phyloP scores from a whole-genome alignment of 2,888 invertebrate genomes.

The Nephrocerus scutellatus region DNA sequence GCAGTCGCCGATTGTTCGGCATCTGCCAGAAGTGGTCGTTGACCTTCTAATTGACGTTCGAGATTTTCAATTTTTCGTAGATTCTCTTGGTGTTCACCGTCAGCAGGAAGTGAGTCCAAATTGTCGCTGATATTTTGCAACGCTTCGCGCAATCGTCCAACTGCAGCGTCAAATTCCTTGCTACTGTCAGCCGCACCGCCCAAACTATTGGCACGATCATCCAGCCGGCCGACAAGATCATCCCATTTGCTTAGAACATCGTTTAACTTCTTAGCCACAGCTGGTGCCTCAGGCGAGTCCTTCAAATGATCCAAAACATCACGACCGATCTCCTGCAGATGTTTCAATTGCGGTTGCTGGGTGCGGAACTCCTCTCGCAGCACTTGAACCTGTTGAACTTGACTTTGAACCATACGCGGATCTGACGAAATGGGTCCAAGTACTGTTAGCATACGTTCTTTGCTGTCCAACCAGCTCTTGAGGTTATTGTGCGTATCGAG shows the following conservation, averaged over 20 bases:
- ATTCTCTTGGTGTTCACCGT: slow-evolving; percentile 81
- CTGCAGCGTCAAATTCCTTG: slow-evolving; percentile 84
- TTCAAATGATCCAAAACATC: slow-evolving; percentile 60
- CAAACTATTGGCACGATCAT: slow-evolving; percentile 79
- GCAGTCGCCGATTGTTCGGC: slow-evolving; percentile 85
- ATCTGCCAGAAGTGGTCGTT: slow-evolving; percentile 79
- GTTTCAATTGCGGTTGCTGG: slow-evolving; percentile 83
- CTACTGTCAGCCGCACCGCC: slow-evolving; percentile 90
- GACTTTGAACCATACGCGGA: slow-evolving; percentile 89
- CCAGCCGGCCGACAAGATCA: slow-evolving; percentile 69
- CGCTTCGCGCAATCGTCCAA: slow-evolving; percentile 77
- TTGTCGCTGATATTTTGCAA: slow-evolving; percentile 80
- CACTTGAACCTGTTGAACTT: slow-evolving; percentile 91
- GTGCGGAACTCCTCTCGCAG: slow-evolving; percentile 90
- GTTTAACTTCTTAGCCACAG: slow-evolving; percentile 64
- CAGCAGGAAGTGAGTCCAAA: slow-evolving; percentile 71
- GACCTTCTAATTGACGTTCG: slow-evolving; percentile 81
- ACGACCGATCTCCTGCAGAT: slow-evolving; percentile 74
- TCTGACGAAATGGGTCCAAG: slow-evolving; percentile 94
- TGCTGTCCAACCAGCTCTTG: slow-evolving; percentile 80
- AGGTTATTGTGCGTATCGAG: slow-evolving; percentile 81
- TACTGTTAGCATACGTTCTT: slow-evolving; percentile 92
- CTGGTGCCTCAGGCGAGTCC: slow-evolving; percentile 57
- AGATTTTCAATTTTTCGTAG: slow-evolving; percentile 79
- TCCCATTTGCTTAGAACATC: slow-evolving; percentile 73